phyloP scores from a whole-genome alignment of 2,888 invertebrate species.

The Caenorhabditis becei region DNA sequence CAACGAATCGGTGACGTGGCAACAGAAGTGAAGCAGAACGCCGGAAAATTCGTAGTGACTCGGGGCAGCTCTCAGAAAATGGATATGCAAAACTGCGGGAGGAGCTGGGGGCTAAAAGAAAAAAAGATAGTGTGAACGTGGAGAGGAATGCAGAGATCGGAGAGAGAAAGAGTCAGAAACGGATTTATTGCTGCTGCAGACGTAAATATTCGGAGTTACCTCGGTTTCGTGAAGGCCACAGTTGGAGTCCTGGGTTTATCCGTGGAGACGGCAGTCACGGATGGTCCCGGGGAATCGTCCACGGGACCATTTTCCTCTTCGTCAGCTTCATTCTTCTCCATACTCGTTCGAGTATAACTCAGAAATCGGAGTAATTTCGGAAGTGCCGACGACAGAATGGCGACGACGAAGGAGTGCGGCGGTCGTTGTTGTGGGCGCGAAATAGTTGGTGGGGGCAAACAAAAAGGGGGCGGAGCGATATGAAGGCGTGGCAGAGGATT shows the following conservation, averaged over 20 bases:
- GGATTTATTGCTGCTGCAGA: too few species aligned
- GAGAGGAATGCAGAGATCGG: conserved; percentile 5
- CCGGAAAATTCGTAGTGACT: background rate
- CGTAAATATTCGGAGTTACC: too few species aligned
- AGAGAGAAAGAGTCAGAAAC: too few species aligned
- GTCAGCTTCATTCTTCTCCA: conserved; percentile 7
- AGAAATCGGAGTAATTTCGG: conserved; percentile 56
- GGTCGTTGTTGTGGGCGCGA: background rate
- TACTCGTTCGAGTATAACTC: conserved; percentile 16
- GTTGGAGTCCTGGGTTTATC: conserved; percentile 30
- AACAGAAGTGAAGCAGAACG: background rate
- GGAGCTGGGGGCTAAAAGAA: too few species aligned
- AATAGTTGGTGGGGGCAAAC: background rate
- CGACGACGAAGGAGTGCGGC: background rate
- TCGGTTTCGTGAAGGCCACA: conserved; percentile 44
- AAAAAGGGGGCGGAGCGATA: conserved; percentile 10
- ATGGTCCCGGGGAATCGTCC: background rate
- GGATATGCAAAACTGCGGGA: background rate
- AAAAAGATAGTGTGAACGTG: too few species aligned
- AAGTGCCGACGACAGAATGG: conserved; percentile 42
- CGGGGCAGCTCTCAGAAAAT: background rate
- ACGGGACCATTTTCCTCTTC: background rate
- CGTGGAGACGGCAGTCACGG: background rate
- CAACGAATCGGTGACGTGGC: background rate
- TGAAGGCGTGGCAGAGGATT: conserved; percentile 23